phyloP scores from a whole-genome alignment of 2,888 invertebrate species.

The Aphidius colemani region DNA sequence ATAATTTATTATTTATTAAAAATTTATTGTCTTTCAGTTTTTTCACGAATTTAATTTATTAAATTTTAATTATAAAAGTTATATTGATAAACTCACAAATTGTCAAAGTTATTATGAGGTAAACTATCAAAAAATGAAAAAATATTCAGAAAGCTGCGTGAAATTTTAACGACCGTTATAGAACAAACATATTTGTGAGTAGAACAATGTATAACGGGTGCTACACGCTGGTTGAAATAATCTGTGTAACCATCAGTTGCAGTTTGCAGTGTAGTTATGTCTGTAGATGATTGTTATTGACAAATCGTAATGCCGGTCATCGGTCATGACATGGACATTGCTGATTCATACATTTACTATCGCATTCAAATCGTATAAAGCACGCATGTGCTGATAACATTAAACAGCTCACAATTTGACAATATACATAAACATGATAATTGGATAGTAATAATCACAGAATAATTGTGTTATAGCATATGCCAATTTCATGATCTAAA shows the following conservation, averaged over 20 bases:
- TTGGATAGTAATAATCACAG: too few relatives aligned
- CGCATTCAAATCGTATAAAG: neutral
- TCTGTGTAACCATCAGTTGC: constrained; percentile 56
- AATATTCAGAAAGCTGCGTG: constrained; percentile 6
- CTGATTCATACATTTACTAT: constrained; percentile 5
- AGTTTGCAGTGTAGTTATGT: constrained; percentile 49
- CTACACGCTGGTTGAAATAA: constrained; percentile 33
- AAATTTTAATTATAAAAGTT: too few relatives aligned
- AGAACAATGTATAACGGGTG: constrained; percentile 17
- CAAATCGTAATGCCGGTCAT: constrained; percentile 56
- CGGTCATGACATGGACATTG: constrained; percentile 45
- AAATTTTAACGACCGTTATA: constrained; percentile 2
- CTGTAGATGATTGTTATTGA: constrained; percentile 55
- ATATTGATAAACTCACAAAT: too few relatives aligned
- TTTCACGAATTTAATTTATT: too few relatives aligned
- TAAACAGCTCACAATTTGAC: constrained; percentile 14
- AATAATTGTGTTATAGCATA: too few relatives aligned
- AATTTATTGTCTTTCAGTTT: too few relatives aligned
- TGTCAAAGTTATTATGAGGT: too few relatives aligned
- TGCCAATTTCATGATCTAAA: too few relatives aligned
- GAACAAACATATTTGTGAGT: neutral
- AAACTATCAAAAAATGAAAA: neutral
- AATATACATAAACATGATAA: neutral
- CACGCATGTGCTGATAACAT: too few relatives aligned
- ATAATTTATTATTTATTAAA: too few relatives aligned